phyloP scores from a whole-genome alignment of 2,797 vertebrate genomes.

The Microctenopoma steveboyesi region DNA sequence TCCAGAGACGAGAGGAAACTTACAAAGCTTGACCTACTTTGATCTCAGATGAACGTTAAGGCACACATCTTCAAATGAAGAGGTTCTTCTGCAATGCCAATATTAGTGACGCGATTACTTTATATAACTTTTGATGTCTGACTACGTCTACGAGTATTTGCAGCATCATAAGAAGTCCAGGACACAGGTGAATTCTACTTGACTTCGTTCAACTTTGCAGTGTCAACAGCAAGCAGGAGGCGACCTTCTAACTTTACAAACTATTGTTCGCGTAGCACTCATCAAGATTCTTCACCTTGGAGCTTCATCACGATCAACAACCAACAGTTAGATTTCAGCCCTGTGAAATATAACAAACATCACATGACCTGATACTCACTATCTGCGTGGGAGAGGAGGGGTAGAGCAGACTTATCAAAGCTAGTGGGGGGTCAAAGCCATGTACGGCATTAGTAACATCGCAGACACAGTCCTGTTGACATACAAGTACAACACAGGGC shows the following conservation, averaged over 20 bases:
- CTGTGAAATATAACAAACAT: constrained; percentile 59
- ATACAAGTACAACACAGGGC: constrained; percentile 50
- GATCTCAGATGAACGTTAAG: constrained; percentile 54
- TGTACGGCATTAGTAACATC: constrained; percentile 59
- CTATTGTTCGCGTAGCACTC: neutral
- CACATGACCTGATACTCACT: constrained; percentile 64
- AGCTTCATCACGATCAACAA: constrained; percentile 36
- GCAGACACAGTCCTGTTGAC: constrained; percentile 41
- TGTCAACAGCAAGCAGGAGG: neutral
- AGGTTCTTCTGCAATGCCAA: constrained; percentile 6
- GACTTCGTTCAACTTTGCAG: neutral
- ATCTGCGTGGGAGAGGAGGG: constrained; percentile 14
- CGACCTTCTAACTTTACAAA: neutral
- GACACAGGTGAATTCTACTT: neutral
- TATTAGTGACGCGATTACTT: neutral
- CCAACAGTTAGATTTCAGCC: constrained; percentile 37
- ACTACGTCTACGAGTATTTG: neutral
- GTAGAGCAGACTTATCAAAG: constrained; percentile 50
- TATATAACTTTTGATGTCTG: neutral
- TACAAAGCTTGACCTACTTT: constrained; percentile 69
- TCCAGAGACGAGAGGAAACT: constrained; percentile 46
- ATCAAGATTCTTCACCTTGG: neutral
- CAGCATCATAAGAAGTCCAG: constrained; percentile 3
- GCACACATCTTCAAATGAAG: constrained; percentile 13
- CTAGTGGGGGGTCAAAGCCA: constrained; percentile 43